Percentiles rank a stretch among this genome's conserved stretches.
Evolutionary conservation across 2,113 vertebrate species (phyloP).

Genomic region (Gymnobelideus leadbeateri): DNA sequence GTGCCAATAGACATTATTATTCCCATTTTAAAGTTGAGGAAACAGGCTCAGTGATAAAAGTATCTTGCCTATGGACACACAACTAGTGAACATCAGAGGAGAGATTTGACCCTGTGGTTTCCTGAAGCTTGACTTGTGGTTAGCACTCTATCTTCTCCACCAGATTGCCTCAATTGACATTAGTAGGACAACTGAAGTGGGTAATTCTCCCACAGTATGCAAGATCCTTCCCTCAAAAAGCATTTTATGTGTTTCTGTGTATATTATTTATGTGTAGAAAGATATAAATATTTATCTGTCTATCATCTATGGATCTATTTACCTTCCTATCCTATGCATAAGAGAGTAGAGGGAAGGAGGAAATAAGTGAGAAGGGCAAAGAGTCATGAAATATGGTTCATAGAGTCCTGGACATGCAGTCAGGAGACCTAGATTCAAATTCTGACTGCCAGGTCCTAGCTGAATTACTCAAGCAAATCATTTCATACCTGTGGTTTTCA

Average conservation of each 20-base stretch:
- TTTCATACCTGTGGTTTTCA: not conserved
- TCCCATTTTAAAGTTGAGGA: not conserved
- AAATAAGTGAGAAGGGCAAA: not conserved
- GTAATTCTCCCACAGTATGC: not conserved
- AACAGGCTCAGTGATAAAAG: not conserved
- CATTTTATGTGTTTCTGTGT: not conserved
- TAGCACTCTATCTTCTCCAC: not conserved
- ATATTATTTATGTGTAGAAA: not conserved
- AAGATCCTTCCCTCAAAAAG: not conserved
- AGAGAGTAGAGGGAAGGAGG: not conserved
- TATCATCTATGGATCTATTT: not conserved
- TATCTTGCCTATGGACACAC: not conserved
- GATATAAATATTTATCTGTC: not conserved
- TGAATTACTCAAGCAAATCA: not conserved
- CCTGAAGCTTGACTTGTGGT: not conserved
- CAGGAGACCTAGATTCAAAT: not conserved
- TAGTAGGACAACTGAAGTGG: not conserved
- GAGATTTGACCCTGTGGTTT: not conserved
- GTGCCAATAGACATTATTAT: not conserved
- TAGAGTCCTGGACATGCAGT: not conserved
- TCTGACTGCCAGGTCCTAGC: not conserved
- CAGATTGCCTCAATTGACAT: not conserved
- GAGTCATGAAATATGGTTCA: not conserved
- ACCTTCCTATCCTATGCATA: not conserved
- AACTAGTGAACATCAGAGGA: not conserved